Base-by-base conservation (phyloP, 2,888 invertebrate species). In the Spisula solida region DNA sequence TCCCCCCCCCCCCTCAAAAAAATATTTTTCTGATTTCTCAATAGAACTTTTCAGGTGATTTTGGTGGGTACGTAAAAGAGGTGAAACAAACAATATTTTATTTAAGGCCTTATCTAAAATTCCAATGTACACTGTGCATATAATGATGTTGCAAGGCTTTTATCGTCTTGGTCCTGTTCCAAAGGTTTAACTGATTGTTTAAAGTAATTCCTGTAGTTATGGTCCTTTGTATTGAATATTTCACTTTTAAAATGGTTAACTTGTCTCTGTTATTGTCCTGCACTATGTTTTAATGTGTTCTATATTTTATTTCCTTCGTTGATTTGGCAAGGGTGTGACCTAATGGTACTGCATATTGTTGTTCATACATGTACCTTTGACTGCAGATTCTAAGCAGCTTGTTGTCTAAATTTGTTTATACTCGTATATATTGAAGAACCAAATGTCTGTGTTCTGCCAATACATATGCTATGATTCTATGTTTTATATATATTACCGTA, bases 281-380 rank as follows among this genome's bases (percentile, higher is more conserved):
- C 75, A 75, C 31, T 75, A 75, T 31, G 34, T 75, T 75, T 75
- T 75, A 75, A 75, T 75, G 75, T 14, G 16, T 34, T 75, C 34
- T 34, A 34, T 31, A 34, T 75, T 75, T 31, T 75, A 75, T 75
- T 25, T 25, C 60, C 20, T 66, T 25, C 25, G 25, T 25, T 66
- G 60, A n/a, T 66, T 66, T 66, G 60, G 60, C 60, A 66, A 66
- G 20, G 60, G 0, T 66, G n/a, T 66, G 60, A 66, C 60, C 25
- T 25, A 51, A 51, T 2, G 25, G 25, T 66, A 25, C n/a, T 25
- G 10, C 20, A 66, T 66, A 66, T n/a, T 66, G 10, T 0, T 25
- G n/a, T 66, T n/a, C n/a, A n/a, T n/a, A 41, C 41, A 41, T 41
- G 41, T 41, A 25, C 60, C 60, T 25, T 66, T 66, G 60, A 25